Evolutionary conservation across 1,140 invertebrate genomes (phyloP).

Genomic region (Lasaia peninsularis): DNA sequence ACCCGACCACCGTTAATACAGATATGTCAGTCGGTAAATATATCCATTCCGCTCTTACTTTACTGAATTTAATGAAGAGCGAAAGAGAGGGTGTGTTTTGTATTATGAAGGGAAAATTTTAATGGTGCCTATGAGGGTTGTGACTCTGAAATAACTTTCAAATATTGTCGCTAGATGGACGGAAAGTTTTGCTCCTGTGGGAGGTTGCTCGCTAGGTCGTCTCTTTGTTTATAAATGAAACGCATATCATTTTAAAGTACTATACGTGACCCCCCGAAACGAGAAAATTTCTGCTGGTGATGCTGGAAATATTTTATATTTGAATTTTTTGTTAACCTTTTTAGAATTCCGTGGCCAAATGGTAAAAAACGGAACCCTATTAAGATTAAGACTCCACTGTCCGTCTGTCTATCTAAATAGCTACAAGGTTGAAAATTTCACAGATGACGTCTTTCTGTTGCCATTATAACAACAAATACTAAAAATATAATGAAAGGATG

Average conservation of each 20-base stretch:
- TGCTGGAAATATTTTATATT: no score
- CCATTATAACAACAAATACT: no score
- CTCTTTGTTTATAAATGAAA: constrained; percentile 72
- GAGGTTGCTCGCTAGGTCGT: constrained; percentile 61
- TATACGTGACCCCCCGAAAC: constrained; percentile 34
- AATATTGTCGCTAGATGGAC: constrained; percentile 77
- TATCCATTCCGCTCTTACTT: constrained; percentile 39
- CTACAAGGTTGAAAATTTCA: no score
- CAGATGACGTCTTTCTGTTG: no score
- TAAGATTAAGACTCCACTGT: no score
- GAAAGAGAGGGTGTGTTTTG: constrained; percentile 46
- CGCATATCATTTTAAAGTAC: constrained; percentile 69
- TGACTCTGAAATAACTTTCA: constrained; percentile 75
- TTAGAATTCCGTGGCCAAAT: no score
- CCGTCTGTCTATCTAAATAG: no score
- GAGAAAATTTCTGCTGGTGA: no score
- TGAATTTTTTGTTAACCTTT: no score
- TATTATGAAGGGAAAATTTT: constrained; percentile 77
- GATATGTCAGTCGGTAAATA: constrained; percentile 72
- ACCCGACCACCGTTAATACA: constrained; percentile 74
- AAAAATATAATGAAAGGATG: no score
- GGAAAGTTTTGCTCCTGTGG: constrained; percentile 70
- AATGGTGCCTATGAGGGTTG: constrained; percentile 76
- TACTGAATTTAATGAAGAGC: constrained; percentile 10
- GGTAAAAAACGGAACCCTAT: no score